These are phyloP conservation scores for Hermodice carunculata DNA, from an alignment of 2,888 invertebrate species.

Conservation along the genomic window DNA sequence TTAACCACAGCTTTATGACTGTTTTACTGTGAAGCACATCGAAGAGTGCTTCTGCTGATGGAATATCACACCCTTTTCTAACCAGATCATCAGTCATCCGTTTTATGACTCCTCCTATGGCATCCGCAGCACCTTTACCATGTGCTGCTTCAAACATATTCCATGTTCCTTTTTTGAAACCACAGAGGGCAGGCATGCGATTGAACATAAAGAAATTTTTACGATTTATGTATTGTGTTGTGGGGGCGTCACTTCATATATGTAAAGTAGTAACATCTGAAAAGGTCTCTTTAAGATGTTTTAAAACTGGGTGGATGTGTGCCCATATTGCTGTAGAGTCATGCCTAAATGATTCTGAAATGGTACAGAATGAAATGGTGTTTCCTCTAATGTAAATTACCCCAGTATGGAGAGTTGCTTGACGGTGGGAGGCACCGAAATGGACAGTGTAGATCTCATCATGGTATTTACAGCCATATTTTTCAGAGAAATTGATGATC, in stretches of 20 bases:
- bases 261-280: neutral
- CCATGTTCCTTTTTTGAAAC: too few species aligned
- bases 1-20: neutral
- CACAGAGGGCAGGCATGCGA: too few species aligned
- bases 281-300: neutral
- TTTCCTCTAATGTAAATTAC: neutral
- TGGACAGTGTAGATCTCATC: neutral
- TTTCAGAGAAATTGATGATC: neutral
- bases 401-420: neutral
- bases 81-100: neutral
- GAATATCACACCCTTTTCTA: neutral
- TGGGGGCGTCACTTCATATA: neutral
- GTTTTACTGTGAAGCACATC: neutral
- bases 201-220: too few species aligned
- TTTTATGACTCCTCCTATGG: constrained; percentile 44
- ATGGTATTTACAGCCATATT: neutral
- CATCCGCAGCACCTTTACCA: constrained; percentile 54
- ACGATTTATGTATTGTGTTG: neutral
- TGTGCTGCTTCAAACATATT: constrained; percentile 56
- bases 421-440: neutral
- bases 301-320: neutral
- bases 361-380: neutral
- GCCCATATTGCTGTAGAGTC: neutral
- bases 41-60: neutral
- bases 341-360: neutral